Base-by-base conservation (phyloP, 2,113 vertebrate genomes). In the Protomyctophum bolini region DNA sequence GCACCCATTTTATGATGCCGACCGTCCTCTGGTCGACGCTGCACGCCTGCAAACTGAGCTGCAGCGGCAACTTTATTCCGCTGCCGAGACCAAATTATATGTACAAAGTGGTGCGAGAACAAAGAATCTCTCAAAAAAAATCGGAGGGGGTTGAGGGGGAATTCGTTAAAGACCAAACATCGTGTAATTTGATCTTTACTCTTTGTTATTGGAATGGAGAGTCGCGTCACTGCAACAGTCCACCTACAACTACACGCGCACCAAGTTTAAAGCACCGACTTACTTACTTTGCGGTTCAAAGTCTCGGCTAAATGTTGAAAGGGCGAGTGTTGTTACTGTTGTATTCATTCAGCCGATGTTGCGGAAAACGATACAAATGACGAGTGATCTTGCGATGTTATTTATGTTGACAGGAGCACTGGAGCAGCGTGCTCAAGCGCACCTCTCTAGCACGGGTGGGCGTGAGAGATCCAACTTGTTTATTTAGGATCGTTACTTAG, bases 1-100 rank as follows among this genome's bases (percentile, higher is more conserved):
- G 89, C 90, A 89, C 89, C 90, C 91, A 92, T 91, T 90, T 91
- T 92, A 87, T 81, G 61, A 87, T 12, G 81, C 63, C 80, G 81
- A 65, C 82, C 71, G 76, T 78, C 83, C 80, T 72, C 64, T 70
- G 59, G 79, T 83, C 86, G 81, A 83, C 83, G 84, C 57, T 64
- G 73, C 64, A 59, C 61, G 65, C 73, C 72, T 51, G 10, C 6
- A 14, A 62, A 7, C 11, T 8, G 1, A 71, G 33, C 33, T 6
- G 33, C 33, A 41, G 33, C 33, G 33, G 33, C 33, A 41, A 41
- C 33, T 41, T 41, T 41, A 41, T 6, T 6, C 33, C 33, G 5
- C 33, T 6, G 33, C 33, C 3, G 33, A 41, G 33, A 41, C 3
- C 33, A 41, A 6, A 41, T 41, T 6, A 6, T 41, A 6, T 41